Evolutionary conservation across 2,113 vertebrate genomes (phyloP), one percentile per base, ranked within the genome.

Genomic region (Tiliqua scincoides): DNA sequence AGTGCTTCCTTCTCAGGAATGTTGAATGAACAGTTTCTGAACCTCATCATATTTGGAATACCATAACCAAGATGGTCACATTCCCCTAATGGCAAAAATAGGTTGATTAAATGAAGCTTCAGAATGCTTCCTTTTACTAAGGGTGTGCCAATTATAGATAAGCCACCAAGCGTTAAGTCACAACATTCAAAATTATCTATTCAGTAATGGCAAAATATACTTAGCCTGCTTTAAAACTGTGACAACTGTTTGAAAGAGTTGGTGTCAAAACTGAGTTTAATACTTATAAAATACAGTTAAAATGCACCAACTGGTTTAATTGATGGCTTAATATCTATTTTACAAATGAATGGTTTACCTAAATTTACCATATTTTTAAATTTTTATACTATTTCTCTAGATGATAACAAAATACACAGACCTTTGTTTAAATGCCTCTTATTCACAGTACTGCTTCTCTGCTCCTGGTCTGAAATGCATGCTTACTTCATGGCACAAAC

Each of bases 381-480:
- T 72, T 62, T 71, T 52, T 78, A 92, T 74, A 62, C 37, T 63
- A 52, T 40, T 82, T 70, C n/a, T 84, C 83, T 62, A 23, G 76
- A 85, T 12, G 85, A 70, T 4, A 82, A 35, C 81, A 82, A 80
- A 8, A 3, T 0, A 25, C 9, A 78, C 30, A 71, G 71, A 1
- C 82, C 35, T 10, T 15, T 11, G 37, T 0, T 9, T 1, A 20
- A 15, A 4, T 0, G 5, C 27, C 72, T 83, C 85, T 79, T 0
- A 0, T 35, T 20, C 79, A 88, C 5, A 0, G 0, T 0, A 27
- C 23, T 23, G 77, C 3, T 68, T 20, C 17, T 83, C 68, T 62
- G 63, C n/a, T 32, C 59, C 52, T 43, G 54, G 15, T 79, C 78
- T 59, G n/a, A 70, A 37, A 61, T 70, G 27, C 0, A 2, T 2